A percentile compares a stretch with the other conserved stretches of the same genome.
These are phyloP conservation scores for Theristicus caerulescens DNA, from an alignment of 2,113 vertebrate species.

Conservation along the genomic window DNA sequence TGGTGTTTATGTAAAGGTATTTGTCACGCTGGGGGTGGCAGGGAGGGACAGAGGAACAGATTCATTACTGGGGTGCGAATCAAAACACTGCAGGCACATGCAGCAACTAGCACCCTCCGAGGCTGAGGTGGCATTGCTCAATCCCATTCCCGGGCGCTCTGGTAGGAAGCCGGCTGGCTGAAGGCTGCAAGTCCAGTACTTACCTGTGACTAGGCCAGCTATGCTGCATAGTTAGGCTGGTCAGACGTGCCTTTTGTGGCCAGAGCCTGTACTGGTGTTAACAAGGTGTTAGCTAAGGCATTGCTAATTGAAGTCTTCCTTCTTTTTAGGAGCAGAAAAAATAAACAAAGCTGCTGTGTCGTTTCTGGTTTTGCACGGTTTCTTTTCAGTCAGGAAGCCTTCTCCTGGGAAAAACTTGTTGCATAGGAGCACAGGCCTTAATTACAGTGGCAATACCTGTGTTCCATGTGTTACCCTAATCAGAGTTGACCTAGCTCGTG, in stretches of 20 bases:
- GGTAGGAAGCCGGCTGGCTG: not conserved
- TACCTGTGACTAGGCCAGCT: not conserved
- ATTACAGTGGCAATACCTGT: not conserved
- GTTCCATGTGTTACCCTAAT: rapidly evolving
- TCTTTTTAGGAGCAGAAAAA: not conserved
- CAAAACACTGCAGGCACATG: not conserved
- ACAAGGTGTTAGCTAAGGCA: not conserved
- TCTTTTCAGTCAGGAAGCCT: not conserved
- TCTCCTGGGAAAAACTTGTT: not conserved
- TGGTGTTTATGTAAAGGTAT: not conserved
- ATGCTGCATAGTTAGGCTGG: rapidly evolving
- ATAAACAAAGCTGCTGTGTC: not conserved
- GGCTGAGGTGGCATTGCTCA: not conserved
- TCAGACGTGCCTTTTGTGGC: not conserved
- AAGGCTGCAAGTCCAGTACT: not conserved
- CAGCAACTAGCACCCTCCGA: not conserved
- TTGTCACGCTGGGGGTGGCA: not conserved
- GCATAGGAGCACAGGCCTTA: not conserved
- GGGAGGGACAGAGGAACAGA: not conserved
- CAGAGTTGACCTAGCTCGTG: not conserved
- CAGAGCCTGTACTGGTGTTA: not conserved
- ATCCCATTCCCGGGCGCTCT: not conserved
- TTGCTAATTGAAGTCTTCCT: constrained; percentile 19
- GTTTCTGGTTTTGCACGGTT: not conserved
- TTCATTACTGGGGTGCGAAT: not conserved